These are phyloP conservation scores for Agriopis leucophaearia DNA, from an alignment of 2,888 invertebrate genomes.

Conservation along the genomic window DNA sequence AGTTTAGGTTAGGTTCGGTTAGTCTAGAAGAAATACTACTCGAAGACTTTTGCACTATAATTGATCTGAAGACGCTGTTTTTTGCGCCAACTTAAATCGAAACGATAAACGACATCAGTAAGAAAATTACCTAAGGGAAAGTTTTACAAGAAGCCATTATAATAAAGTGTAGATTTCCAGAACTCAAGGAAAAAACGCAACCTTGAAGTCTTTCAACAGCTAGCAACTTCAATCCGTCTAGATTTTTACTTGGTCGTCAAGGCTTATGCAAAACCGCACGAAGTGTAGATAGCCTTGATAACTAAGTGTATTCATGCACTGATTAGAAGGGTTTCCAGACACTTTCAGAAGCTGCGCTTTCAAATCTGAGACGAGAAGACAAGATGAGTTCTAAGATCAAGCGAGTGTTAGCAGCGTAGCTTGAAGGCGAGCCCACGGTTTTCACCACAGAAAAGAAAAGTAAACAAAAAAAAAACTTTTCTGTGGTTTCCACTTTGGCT, in stretches of 20 bases:
- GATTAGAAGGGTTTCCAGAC: conserved; percentile 5
- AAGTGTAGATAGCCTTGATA: conserved; percentile 3
- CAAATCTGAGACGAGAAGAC: neutral
- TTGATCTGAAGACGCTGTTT: neutral
- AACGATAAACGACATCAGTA: too few species aligned
- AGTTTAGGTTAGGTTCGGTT: too few species aligned
- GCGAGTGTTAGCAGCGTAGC: too few species aligned
- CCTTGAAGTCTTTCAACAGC: conserved; percentile 27
- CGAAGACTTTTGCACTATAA: too few species aligned
- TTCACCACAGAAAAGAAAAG: too few species aligned
- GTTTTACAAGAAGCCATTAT: neutral
- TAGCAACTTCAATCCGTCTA: conserved; percentile 15
- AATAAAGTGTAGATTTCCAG: neutral
- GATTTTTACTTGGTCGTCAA: conserved; percentile 19
- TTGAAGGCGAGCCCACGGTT: too few species aligned
- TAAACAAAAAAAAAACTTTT: too few species aligned
- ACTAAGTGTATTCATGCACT: conserved; percentile 1
- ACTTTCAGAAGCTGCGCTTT: neutral
- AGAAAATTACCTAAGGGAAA: conserved; percentile 9
- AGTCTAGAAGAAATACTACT: too few species aligned
- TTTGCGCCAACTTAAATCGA: neutral
- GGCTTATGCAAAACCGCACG: conserved; percentile 14
- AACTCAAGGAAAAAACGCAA: conserved; percentile 23
- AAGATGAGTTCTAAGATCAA: too few species aligned
- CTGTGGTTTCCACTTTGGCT: too few species aligned